Percentiles rank a stretch among this genome's conserved stretches.
Conservation (phyloP, 2,888 invertebrate species). For the Zaprionus obscuricornis region DNA sequence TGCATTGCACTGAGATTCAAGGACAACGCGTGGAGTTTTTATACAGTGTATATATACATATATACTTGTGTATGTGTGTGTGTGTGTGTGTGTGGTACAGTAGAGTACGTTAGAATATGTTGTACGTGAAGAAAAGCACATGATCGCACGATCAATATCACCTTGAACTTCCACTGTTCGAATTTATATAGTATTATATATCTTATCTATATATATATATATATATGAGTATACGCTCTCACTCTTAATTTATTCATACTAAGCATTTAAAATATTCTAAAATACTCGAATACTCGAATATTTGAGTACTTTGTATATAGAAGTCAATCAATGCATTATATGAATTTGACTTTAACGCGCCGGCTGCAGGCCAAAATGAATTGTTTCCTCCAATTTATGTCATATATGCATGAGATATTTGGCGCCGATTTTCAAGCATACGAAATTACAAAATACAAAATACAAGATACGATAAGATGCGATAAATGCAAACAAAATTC, state of each 20-base stretch:
- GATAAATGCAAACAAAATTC: conserved; percentile 48
- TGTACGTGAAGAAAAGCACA: conserved; percentile 6
- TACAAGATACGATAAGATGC: too few relatives aligned
- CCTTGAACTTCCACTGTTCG: conserved; percentile 57
- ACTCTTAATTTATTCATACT: conserved; percentile 48
- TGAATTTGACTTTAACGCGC: too few relatives aligned
- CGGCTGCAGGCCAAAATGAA: conserved; percentile 56
- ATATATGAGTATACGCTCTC: not conserved
- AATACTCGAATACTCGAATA: conserved; percentile 16
- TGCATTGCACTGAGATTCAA: conserved; percentile 52
- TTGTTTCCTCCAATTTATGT: too few relatives aligned
- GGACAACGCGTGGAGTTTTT: conserved; percentile 34
- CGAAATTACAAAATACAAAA: conserved; percentile 46
- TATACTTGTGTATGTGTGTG: not conserved
- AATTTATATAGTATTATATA: too few relatives aligned
- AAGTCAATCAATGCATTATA: conserved; percentile 41
- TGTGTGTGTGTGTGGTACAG: conserved; percentile 24
- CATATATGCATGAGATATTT: conserved; percentile 72
- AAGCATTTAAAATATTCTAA: conserved; percentile 55
- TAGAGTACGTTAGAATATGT: too few relatives aligned
- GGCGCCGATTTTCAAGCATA: conserved; percentile 63
- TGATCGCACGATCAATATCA: conserved; percentile 1
- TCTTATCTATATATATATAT: too few relatives aligned
- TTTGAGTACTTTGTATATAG: too few relatives aligned
- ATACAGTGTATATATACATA: conserved; percentile 1